These are phyloP conservation scores for Taenioides sp. DNA, from an alignment of 2,797 vertebrate genomes.

Conservation along the genomic window DNA sequence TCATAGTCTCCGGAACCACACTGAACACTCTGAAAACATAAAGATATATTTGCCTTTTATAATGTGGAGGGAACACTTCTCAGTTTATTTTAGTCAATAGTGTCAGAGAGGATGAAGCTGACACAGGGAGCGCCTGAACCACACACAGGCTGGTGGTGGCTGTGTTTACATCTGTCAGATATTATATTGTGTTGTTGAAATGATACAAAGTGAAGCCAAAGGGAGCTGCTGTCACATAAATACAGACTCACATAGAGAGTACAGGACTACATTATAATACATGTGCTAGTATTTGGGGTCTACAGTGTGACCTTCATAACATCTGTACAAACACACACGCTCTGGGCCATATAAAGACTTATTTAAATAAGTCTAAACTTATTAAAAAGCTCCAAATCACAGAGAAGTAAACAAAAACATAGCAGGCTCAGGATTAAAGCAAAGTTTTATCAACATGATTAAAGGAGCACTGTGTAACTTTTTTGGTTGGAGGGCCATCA, in stretches of 20 bases:
- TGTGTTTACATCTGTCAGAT: slow-evolving; percentile 24
- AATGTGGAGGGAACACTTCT: too few relatives aligned
- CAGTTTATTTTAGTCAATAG: not conserved
- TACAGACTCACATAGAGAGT: not conserved
- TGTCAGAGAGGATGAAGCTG: not conserved
- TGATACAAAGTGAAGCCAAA: slow-evolving; percentile 1
- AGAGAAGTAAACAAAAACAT: not conserved
- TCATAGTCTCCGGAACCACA: too few relatives aligned
- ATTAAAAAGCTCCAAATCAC: not conserved
- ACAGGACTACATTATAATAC: not conserved
- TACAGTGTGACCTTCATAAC: not conserved
- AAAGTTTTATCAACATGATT: too few relatives aligned
- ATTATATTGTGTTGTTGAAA: not conserved
- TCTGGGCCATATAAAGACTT: not conserved
- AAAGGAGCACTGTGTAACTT: too few relatives aligned
- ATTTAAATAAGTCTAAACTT: not conserved
- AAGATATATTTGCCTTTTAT: too few relatives aligned
- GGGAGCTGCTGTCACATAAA: not conserved
- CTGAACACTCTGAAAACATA: too few relatives aligned
- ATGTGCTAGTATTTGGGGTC: not conserved
- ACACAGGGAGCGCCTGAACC: not conserved
- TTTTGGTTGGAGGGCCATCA: too few relatives aligned
- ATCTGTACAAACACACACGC: not conserved
- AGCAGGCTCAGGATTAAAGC: not conserved
- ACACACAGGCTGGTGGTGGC: slow-evolving; percentile 8